A percentile compares a stretch with the other conserved stretches of the same genome.
Conservation (phyloP, 35 echinoderm and acorn worm genomes). For the Chiridota heheva region DNA sequence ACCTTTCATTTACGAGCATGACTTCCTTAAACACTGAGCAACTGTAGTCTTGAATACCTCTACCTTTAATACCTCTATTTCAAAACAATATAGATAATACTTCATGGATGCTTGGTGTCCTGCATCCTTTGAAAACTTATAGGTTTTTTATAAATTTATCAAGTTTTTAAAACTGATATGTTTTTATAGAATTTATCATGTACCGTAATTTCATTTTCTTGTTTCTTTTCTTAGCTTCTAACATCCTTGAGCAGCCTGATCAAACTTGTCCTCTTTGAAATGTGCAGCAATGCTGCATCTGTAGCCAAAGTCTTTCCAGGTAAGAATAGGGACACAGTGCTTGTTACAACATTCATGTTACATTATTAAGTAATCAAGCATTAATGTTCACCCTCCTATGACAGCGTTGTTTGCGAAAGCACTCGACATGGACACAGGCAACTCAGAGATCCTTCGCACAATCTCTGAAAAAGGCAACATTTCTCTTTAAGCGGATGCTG, state of each 20-base stretch:
- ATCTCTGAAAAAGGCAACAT: background rate
- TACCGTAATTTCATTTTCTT: background rate
- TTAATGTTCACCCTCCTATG: background rate
- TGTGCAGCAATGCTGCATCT: constrained; percentile 70
- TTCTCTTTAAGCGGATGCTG: background rate
- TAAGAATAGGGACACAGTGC: constrained; percentile 20
- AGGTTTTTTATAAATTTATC: background rate
- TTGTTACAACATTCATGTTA: background rate
- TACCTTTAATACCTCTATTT: too few species aligned
- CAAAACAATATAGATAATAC: too few species aligned
- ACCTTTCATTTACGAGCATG: too few species aligned
- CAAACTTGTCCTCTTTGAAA: constrained; percentile 49
- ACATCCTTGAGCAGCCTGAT: constrained; percentile 54
- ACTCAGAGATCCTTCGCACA: background rate
- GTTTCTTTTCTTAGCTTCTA: constrained; percentile 55
- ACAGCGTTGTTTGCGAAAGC: background rate
- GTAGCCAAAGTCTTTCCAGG: constrained; percentile 75
- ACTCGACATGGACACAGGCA: background rate
- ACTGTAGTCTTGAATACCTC: too few species aligned
- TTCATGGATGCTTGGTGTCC: too few species aligned
- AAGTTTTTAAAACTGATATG: too few species aligned
- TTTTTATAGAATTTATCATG: background rate
- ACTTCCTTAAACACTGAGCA: too few species aligned
- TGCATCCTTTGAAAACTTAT: background rate
- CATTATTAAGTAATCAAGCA: constrained; percentile 34